These are phyloP conservation scores for Dendroctonus valens DNA, from an alignment of 1,140 invertebrate species.

Conservation along the genomic window DNA sequence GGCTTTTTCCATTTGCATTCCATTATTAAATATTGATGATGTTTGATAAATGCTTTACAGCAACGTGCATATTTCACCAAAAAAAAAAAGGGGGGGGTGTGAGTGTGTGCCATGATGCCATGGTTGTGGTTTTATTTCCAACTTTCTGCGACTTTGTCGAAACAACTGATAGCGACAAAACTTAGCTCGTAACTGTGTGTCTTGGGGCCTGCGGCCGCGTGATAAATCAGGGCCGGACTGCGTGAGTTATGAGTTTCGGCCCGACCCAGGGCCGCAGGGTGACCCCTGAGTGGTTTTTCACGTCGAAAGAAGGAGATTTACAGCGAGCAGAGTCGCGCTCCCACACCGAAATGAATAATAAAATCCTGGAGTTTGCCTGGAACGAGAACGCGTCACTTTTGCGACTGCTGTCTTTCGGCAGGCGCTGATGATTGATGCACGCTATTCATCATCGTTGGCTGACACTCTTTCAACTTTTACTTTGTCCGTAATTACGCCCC, in stretches of 20 bases:
- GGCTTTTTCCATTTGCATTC: constrained; percentile 10
- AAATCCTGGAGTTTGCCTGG: background rate
- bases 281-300: constrained; percentile 21
- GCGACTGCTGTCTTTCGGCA: no score
- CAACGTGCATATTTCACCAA: constrained; percentile 7
- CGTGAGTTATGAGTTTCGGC: constrained; percentile 17
- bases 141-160: no score
- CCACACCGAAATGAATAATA: background rate
- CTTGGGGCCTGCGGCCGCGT: constrained; percentile 1
- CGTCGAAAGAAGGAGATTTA: constrained; percentile 4
- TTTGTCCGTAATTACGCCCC: constrained; percentile 37
- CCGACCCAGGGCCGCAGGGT: constrained; percentile 14
- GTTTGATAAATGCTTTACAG: constrained; percentile 6
- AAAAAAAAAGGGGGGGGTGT: background rate
- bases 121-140: no score
- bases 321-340: no score
- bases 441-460: no score
- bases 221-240: constrained; percentile 21
- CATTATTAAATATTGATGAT: constrained; percentile 14
- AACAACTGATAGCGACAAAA: no score
- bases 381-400: no score
- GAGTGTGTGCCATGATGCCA: no score
- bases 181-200: background rate
- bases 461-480: constrained; percentile 12
- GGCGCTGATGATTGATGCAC: no score